A percentile compares a stretch with the other conserved stretches of the same genome.
These are phyloP conservation scores for Drosophila melanocephala DNA, from an alignment of 2,888 invertebrate genomes.

Conservation along the genomic window DNA sequence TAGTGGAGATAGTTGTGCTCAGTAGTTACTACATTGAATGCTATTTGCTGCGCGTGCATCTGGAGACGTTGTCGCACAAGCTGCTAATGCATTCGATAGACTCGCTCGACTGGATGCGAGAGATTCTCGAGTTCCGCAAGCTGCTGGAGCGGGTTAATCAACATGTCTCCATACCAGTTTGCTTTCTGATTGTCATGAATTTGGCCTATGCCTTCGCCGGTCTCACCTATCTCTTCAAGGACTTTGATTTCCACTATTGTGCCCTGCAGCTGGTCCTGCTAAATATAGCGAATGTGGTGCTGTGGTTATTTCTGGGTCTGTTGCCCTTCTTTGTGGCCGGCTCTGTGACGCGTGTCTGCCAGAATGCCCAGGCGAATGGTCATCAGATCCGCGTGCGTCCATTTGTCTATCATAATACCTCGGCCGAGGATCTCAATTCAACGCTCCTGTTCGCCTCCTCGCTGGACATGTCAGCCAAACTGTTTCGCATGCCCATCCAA, in stretches of 20 bases:
- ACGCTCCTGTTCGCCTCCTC: constrained; percentile 92
- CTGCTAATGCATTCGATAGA: constrained; percentile 90
- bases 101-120: constrained; percentile 92
- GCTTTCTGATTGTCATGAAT: constrained; percentile 91
- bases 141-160: constrained; percentile 91
- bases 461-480: constrained; percentile 90
- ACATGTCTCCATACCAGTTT: constrained; percentile 91
- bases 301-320: constrained; percentile 82
- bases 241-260: constrained; percentile 87
- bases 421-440: constrained; percentile 91
- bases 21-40: constrained; percentile 94
- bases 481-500: constrained; percentile 91
- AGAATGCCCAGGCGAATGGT: constrained; percentile 90
- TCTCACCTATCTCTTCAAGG: constrained; percentile 88
- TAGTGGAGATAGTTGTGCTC: constrained; percentile 93
- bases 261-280: constrained; percentile 89
- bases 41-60: constrained; percentile 90
- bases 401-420: constrained; percentile 92
- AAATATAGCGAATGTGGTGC: constrained; percentile 88
- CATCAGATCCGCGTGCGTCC: constrained; percentile 92
- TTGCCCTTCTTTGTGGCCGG: constrained; percentile 88
- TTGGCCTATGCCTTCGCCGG: constrained; percentile 91
- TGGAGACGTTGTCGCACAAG: constrained; percentile 90
- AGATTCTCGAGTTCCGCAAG: constrained; percentile 92
- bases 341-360: constrained; percentile 90